Conservation (phyloP, 2,888 invertebrate species). For the Microplitis deprimator region DNA sequence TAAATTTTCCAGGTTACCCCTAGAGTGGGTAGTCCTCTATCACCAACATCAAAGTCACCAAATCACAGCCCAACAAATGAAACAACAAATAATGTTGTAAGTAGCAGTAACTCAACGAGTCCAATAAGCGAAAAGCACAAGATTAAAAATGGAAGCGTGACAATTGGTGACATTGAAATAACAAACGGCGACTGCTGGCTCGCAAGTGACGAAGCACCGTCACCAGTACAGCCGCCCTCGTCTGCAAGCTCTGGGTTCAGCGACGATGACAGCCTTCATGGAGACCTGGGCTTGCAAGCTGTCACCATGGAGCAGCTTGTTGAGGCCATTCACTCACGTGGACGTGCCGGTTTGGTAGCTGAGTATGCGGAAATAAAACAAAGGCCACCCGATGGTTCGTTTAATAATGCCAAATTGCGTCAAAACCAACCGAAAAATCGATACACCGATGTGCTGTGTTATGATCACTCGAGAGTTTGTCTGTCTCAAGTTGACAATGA, state of each 20-base stretch:
- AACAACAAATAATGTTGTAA: slow-evolving; percentile 56
- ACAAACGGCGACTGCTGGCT: slow-evolving; percentile 72
- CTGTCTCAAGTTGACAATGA: slow-evolving; percentile 84
- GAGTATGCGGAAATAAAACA: slow-evolving; percentile 92
- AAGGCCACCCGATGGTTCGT: slow-evolving; percentile 88
- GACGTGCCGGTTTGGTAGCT: slow-evolving; percentile 85
- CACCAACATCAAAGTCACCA: slow-evolving; percentile 61
- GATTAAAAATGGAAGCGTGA: slow-evolving; percentile 63
- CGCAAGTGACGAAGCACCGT: slow-evolving; percentile 73
- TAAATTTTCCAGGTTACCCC: slow-evolving; percentile 61
- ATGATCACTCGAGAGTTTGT: slow-evolving; percentile 94
- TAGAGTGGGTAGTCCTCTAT: slow-evolving; percentile 66
- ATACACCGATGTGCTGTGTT: slow-evolving; percentile 96
- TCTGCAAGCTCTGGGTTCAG: slow-evolving; percentile 88
- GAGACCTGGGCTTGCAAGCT: slow-evolving; percentile 77
- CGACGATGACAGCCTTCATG: slow-evolving; percentile 89
- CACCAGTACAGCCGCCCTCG: slow-evolving; percentile 76
- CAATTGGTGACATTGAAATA: slow-evolving; percentile 72
- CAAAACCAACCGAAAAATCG: slow-evolving; percentile 87
- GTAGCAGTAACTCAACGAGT: slow-evolving; percentile 67
- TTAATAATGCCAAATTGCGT: slow-evolving; percentile 87
- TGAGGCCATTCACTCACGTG: slow-evolving; percentile 82
- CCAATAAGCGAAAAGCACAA: slow-evolving; percentile 64
- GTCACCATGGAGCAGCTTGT: slow-evolving; percentile 83
- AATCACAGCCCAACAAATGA: slow-evolving; percentile 44